Evolutionary conservation across 2,113 vertebrate genomes (phyloP).

Genomic region (Gymnobelideus leadbeateri): DNA sequence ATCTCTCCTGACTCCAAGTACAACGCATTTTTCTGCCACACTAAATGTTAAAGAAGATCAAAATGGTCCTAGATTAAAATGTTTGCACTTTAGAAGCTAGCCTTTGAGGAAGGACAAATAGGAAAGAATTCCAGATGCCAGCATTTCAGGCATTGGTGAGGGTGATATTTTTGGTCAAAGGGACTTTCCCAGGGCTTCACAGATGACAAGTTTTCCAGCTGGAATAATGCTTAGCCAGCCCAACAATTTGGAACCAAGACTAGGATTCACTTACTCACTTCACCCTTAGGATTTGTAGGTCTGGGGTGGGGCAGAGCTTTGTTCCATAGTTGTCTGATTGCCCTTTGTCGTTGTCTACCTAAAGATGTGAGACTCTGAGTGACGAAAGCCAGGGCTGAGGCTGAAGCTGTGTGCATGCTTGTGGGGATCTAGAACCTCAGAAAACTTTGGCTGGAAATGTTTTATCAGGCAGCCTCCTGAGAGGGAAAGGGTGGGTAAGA

Average conservation of each 20-base stretch:
- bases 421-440: background rate
- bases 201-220: background rate
- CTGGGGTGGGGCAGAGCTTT: background rate
- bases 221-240: background rate
- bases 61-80: background rate
- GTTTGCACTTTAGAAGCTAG: background rate
- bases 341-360: background rate
- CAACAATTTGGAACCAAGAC: background rate
- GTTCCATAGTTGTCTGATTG: background rate
- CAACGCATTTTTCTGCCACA: background rate
- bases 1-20: background rate
- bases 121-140: conserved; percentile 25
- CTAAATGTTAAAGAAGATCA: background rate
- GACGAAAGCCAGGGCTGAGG: background rate
- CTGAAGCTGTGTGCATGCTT: background rate
- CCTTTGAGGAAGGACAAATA: background rate
- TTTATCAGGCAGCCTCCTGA: background rate
- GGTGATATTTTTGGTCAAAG: conserved; percentile 26
- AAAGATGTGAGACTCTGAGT: background rate
- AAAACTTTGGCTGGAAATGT: background rate
- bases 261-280: background rate
- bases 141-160: conserved; percentile 14
- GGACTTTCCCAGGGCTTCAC: background rate
- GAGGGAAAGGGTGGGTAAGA: background rate
- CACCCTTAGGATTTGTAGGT: background rate